A percentile compares a stretch with the other conserved stretches of the same genome.
phyloP scores from a whole-genome alignment of 2,888 invertebrate genomes.

The Microchrysa polita region DNA sequence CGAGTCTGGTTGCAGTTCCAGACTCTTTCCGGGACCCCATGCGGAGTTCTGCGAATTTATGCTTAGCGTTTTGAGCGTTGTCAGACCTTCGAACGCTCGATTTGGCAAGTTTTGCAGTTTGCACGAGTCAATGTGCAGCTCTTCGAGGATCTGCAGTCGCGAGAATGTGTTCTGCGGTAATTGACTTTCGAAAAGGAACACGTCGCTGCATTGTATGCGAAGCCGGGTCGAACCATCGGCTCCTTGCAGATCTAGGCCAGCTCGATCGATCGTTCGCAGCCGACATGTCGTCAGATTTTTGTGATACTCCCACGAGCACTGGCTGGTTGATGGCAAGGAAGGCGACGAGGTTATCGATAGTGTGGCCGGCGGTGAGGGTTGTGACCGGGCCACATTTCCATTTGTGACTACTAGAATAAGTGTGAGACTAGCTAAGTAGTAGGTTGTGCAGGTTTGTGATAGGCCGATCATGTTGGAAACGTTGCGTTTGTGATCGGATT shows the following conservation, averaged over 20 bases:
- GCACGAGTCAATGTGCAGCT: constrained; percentile 79
- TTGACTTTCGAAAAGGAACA: constrained; percentile 82
- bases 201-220: constrained; percentile 81
- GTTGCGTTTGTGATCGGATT: neutral
- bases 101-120: constrained; percentile 79
- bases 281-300: constrained; percentile 70
- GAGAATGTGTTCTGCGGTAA: constrained; percentile 78
- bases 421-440: neutral
- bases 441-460: constrained; percentile 1
- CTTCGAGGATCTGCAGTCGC: constrained; percentile 75
- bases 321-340: constrained; percentile 55
- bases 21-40: constrained; percentile 78
- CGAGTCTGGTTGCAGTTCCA: constrained; percentile 78
- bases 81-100: constrained; percentile 81
- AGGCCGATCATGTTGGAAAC: constrained; percentile 10
- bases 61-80: constrained; percentile 73
- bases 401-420: neutral
- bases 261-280: constrained; percentile 76
- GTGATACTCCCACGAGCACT: constrained; percentile 66
- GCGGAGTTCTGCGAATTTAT: constrained; percentile 83
- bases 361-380: neutral
- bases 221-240: constrained; percentile 79
- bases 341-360: constrained; percentile 12
- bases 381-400: constrained; percentile 4
- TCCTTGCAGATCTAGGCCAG: constrained; percentile 68